Percentiles rank a stretch among this genome's conserved stretches.
phyloP scores from a whole-genome alignment of 92 coral and sea anemone species.

The Scolanthus callimorphus region DNA sequence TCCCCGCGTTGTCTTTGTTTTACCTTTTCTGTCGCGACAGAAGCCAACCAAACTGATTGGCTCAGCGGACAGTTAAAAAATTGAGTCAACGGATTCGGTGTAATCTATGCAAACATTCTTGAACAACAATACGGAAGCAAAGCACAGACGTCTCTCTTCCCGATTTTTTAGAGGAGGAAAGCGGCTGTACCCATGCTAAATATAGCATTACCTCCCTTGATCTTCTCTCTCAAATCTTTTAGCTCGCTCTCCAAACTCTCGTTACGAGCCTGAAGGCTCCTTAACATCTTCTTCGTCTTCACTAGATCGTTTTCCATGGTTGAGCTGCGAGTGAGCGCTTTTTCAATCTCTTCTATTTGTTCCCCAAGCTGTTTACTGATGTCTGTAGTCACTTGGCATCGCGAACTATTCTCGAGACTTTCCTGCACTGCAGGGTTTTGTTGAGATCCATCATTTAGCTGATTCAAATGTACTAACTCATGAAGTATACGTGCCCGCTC shows the following conservation, averaged over 20 bases:
- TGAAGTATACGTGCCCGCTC: background rate
- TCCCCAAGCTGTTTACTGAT: slow-evolving; percentile 4
- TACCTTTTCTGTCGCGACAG: too few species aligned
- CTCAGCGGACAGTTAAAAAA: too few species aligned
- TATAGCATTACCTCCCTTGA: too few species aligned
- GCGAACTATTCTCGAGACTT: background rate
- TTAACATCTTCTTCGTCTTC: background rate
- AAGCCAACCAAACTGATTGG: too few species aligned
- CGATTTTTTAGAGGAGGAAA: too few species aligned
- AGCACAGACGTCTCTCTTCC: too few species aligned
- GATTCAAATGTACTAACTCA: background rate
- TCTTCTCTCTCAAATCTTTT: too few species aligned
- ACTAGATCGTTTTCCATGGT: background rate
- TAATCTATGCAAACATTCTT: too few species aligned
- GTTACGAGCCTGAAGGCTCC: background rate
- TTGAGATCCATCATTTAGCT: background rate
- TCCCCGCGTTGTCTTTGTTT: too few species aligned
- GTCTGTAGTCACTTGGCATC: background rate
- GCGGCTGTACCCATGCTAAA: too few species aligned
- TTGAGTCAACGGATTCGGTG: too few species aligned
- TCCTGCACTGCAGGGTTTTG: background rate
- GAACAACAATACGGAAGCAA: too few species aligned
- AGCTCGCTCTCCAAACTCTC: background rate
- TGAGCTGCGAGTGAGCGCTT: background rate
- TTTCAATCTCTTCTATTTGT: background rate